Evolutionary conservation across 2,888 invertebrate genomes (phyloP).

Genomic region (Ellobium chinense): DNA sequence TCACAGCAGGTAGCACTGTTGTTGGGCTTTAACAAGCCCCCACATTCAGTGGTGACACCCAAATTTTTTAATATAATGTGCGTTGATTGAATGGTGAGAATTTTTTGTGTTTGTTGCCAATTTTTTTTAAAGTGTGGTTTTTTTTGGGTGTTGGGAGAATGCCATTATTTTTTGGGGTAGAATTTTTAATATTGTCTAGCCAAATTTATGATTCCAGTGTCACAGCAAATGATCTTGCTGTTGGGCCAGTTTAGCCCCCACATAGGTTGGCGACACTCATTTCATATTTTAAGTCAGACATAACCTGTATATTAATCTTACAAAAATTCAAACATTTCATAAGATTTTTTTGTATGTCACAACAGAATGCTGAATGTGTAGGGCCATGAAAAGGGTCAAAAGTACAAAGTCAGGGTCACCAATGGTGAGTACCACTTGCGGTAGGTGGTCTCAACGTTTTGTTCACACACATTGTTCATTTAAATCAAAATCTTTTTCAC

Average conservation of each 20-base stretch:
- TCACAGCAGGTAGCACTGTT: constrained; percentile 47
- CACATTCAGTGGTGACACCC: constrained; percentile 35
- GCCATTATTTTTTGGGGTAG: too few relatives aligned
- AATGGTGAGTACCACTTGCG: constrained; percentile 45
- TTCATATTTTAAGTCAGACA: neutral
- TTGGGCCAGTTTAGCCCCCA: constrained; percentile 42
- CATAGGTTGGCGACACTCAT: constrained; percentile 34
- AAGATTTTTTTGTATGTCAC: constrained; percentile 21
- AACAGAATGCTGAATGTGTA: constrained; percentile 22
- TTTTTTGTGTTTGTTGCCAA: too few relatives aligned
- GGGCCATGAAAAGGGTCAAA: neutral
- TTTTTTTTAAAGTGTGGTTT: neutral
- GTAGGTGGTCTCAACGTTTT: constrained; percentile 39
- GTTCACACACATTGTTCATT: too few relatives aligned
- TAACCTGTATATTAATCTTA: neutral
- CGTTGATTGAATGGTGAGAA: neutral
- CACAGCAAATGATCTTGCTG: constrained; percentile 39
- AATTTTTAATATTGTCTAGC: too few relatives aligned
- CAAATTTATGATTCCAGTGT: constrained; percentile 12
- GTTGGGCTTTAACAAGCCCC: constrained; percentile 49
- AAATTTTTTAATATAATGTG: neutral
- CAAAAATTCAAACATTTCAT: too few relatives aligned
- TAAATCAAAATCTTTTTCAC: too few relatives aligned
- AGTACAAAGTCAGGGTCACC: neutral
- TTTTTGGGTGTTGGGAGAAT: neutral